These are phyloP conservation scores for Suricata suricatta DNA, from an alignment of 2,113 vertebrate genomes.

Conservation along the genomic window DNA sequence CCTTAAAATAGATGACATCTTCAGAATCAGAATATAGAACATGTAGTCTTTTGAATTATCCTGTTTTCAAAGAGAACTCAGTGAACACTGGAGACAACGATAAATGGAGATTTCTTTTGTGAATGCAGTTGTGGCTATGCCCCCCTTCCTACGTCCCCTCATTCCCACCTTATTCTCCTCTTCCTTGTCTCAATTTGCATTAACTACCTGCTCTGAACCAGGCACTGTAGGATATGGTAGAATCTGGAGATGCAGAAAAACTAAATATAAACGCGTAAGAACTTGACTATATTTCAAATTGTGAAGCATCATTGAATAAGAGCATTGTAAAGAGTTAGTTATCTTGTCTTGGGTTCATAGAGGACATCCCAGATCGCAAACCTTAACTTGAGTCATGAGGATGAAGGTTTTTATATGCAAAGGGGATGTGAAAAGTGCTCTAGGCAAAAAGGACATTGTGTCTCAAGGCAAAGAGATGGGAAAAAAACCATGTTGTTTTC, in stretches of 20 bases:
- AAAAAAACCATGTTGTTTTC: background rate
- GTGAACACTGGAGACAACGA: background rate
- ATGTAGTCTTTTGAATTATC: background rate
- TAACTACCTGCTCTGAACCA: background rate
- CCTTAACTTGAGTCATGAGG: background rate
- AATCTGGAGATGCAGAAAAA: background rate
- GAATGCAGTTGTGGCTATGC: background rate
- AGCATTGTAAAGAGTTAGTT: background rate
- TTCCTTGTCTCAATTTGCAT: background rate
- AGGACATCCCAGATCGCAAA: background rate
- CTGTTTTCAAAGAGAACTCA: conserved; percentile 18
- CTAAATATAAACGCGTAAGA: background rate
- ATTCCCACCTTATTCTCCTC: background rate
- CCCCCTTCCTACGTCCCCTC: background rate
- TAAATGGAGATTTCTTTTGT: background rate
- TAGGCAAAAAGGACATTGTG: background rate
- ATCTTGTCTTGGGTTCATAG: background rate
- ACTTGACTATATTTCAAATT: background rate
- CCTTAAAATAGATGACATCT: background rate
- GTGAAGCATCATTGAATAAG: background rate
- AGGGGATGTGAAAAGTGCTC: background rate
- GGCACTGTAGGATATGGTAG: background rate
- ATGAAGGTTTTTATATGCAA: background rate
- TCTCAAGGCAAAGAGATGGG: background rate
- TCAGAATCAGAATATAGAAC: background rate